Base-by-base conservation (phyloP, 2,888 invertebrate genomes). In the Adela reaumurella region DNA sequence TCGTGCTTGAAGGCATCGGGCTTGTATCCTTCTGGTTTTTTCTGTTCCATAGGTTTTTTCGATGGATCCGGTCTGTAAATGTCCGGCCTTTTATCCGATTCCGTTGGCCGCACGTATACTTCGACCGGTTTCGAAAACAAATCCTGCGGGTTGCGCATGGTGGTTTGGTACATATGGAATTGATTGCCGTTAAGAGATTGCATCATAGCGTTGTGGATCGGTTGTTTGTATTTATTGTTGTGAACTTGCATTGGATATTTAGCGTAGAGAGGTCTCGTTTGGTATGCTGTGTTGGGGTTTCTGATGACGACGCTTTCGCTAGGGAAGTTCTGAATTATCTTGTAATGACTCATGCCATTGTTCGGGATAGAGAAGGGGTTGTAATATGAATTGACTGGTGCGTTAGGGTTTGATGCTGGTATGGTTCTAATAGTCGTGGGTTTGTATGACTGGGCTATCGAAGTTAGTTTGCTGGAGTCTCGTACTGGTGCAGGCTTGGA, bases 371-470 rank as follows among this genome's bases (percentile, higher is more conserved):
- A 60, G 53, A 74, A 79, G 0, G 79, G 80, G 48, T 79, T 79
- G 54, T 74, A 65, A 54, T 80, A 80, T 0, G 73, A 65, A 55
- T 67, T 78, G 50, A 79, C 71, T 1, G 80, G 79, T 54, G 80
- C 77, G 54, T 76, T 74, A 4, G 59, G 59, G 44, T 50, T 54
- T 2, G 66, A 62, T 2, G 65, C 56, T 8, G 66, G 62, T 1
- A 72, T 64, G 1, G 69, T 70, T 11, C 74, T 57, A 1, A 67
- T 58, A 2, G 78, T 77, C 2, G 79, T 78, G 0, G 78, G 77
- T 2, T 74, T 68, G 56, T 79, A 80, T 1, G 76, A 70, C 49
- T 80, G 80, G 1, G 79, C 76, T 29, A 78, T 71, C 1, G 79
- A 70, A 0, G 78, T 76, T 52, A 78, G 59, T 64, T 79, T 79